These are phyloP conservation scores for Pseudochirops cupreus DNA, from an alignment of 2,797 vertebrate species.

Conservation along the genomic window DNA sequence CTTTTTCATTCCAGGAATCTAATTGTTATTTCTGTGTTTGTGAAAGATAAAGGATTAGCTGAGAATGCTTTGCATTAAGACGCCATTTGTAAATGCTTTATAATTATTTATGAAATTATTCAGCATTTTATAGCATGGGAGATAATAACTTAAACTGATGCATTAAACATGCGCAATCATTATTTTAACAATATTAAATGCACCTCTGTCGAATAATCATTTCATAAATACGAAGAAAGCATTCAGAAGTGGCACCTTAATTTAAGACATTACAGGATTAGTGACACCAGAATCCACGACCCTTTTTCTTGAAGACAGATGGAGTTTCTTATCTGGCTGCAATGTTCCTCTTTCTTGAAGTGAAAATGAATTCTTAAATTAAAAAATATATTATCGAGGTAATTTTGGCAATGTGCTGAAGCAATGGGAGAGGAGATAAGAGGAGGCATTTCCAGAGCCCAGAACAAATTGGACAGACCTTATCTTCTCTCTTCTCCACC, in stretches of 20 bases:
- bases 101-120: slow-evolving; percentile 86
- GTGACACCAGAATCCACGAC: slow-evolving; percentile 70
- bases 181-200: slow-evolving; percentile 83
- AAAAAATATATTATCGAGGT: slow-evolving; percentile 75
- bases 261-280: slow-evolving; percentile 79
- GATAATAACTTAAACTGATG: slow-evolving; percentile 83
- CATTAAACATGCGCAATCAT: slow-evolving; percentile 82
- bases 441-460: slow-evolving; percentile 54
- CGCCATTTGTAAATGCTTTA: slow-evolving; percentile 72
- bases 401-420: slow-evolving; percentile 71
- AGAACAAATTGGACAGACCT: slow-evolving; percentile 72
- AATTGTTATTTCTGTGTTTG: slow-evolving; percentile 64
- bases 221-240: slow-evolving; percentile 74
- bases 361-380: slow-evolving; percentile 83
- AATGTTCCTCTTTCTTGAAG: slow-evolving; percentile 74
- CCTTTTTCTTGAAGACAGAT: slow-evolving; percentile 77
- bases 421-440: slow-evolving; percentile 56
- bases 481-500: slow-evolving; percentile 23
- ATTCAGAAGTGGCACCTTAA: slow-evolving; percentile 79
- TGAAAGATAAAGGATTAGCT: slow-evolving; percentile 77
- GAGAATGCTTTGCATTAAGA: slow-evolving; percentile 68
- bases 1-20: slow-evolving; percentile 65
- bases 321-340: slow-evolving; percentile 76
- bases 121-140: slow-evolving; percentile 79
- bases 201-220: slow-evolving; percentile 81